These are phyloP conservation scores for Nebria ingens DNA, from an alignment of 1,140 invertebrate genomes.

Conservation along the genomic window DNA sequence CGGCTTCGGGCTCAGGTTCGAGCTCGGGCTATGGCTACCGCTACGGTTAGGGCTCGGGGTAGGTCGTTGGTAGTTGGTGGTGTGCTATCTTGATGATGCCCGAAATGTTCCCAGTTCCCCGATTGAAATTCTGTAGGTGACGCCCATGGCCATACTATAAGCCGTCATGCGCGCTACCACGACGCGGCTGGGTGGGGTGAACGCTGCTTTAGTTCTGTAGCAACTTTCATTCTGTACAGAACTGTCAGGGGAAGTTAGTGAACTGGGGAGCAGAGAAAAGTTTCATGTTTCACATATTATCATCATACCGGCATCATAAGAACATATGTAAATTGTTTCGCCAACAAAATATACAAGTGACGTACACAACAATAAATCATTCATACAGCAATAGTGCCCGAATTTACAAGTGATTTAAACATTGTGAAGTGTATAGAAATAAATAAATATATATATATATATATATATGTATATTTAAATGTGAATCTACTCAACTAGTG, in stretches of 20 bases:
- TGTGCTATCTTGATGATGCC: no score
- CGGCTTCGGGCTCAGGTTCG: no score
- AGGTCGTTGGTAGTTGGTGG: no score
- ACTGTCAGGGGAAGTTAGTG: background rate
- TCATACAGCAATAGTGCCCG: background rate
- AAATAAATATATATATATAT: background rate
- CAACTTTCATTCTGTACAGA: background rate
- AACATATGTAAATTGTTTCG: constrained; percentile 2
- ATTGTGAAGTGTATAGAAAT: background rate
- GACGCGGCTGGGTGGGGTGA: background rate
- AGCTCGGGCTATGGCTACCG: no score
- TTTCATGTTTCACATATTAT: no score
- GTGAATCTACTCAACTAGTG: background rate
- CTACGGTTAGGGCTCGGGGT: no score
- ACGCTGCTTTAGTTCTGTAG: background rate
- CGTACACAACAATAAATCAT: background rate
- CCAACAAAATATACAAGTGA: background rate
- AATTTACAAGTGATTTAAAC: background rate
- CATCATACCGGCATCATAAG: background rate
- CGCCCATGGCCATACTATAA: background rate
- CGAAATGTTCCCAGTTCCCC: no score
- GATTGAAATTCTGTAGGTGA: background rate
- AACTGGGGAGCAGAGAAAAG: no score
- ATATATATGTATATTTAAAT: background rate
- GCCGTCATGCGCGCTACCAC: background rate